Evolutionary conservation across 2,113 vertebrate genomes (phyloP).

Genomic region (Oryzias woworae): DNA sequence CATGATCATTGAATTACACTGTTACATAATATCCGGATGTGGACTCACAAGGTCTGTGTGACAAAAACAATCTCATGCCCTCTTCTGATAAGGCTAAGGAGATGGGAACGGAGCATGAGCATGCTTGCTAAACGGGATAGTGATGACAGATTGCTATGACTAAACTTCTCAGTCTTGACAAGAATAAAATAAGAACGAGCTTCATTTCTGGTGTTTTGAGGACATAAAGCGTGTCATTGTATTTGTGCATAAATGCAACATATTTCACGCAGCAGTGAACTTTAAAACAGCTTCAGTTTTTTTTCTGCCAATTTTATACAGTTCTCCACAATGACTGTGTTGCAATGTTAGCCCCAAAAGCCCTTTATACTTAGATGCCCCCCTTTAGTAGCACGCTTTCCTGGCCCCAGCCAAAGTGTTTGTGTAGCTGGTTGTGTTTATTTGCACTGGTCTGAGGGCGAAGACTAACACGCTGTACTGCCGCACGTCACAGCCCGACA

Average conservation of each 20-base stretch:
- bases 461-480: slow-evolving; percentile 65
- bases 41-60: slow-evolving; percentile 51
- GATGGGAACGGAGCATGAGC: slow-evolving; percentile 24
- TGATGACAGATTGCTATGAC: not conserved
- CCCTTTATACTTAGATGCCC: slow-evolving; percentile 49
- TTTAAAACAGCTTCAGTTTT: slow-evolving; percentile 19
- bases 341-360: slow-evolving; percentile 49
- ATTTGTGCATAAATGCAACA: not conserved
- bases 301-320: slow-evolving; percentile 17
- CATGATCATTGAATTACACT: slow-evolving; percentile 49
- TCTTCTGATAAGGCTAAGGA: slow-evolving; percentile 36
- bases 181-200: not conserved
- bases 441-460: slow-evolving; percentile 61
- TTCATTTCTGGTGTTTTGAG: not conserved
- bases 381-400: slow-evolving; percentile 50
- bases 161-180: not conserved
- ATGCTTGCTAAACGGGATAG: not conserved
- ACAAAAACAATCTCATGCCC: slow-evolving; percentile 45
- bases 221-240: not conserved
- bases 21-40: slow-evolving; percentile 51
- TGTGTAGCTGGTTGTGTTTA: slow-evolving; percentile 68
- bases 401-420: slow-evolving; percentile 50
- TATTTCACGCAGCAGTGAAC: not conserved
- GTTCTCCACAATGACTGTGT: slow-evolving; percentile 47
- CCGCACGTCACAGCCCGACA: slow-evolving; percentile 29